A percentile compares a stretch with the other conserved stretches of the same genome.
Evolutionary conservation across 2,797 vertebrate genomes (phyloP).

Genomic region (Oceanodroma leucorhoa): DNA sequence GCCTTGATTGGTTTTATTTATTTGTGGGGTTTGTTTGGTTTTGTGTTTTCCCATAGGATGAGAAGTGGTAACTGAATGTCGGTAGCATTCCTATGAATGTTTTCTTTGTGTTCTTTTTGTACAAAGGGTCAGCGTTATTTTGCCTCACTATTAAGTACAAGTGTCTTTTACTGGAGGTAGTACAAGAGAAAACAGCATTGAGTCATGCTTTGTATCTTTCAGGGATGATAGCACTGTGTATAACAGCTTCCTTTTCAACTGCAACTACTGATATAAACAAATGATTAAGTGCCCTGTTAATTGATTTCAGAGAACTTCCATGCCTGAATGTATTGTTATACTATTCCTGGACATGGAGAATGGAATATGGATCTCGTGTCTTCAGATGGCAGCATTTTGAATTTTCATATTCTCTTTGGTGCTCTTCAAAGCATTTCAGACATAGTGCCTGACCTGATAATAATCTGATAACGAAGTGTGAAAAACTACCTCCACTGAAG

Average conservation of each 20-base stretch:
- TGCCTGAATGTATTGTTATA: neutral
- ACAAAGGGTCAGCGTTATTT: neutral
- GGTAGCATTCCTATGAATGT: neutral
- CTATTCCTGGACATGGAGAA: neutral
- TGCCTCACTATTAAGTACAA: neutral
- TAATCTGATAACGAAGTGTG: neutral
- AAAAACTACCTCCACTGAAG: neutral
- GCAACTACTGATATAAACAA: neutral
- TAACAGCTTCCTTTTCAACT: neutral
- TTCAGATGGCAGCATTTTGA: neutral
- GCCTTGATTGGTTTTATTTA: neutral
- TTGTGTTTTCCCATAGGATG: neutral
- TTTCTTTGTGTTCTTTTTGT: neutral
- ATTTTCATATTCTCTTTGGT: neutral
- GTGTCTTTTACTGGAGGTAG: neutral
- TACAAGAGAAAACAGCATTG: neutral
- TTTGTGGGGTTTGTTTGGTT: neutral
- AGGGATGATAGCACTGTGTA: neutral
- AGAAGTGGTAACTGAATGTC: neutral
- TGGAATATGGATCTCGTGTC: neutral
- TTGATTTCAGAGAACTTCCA: neutral
- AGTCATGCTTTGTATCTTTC: neutral
- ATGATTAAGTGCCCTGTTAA: neutral
- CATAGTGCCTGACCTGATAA: neutral
- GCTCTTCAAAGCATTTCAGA: neutral